Evolutionary conservation across 2,888 invertebrate species (phyloP).

Genomic region (Rhimphoctona megacephalus): DNA sequence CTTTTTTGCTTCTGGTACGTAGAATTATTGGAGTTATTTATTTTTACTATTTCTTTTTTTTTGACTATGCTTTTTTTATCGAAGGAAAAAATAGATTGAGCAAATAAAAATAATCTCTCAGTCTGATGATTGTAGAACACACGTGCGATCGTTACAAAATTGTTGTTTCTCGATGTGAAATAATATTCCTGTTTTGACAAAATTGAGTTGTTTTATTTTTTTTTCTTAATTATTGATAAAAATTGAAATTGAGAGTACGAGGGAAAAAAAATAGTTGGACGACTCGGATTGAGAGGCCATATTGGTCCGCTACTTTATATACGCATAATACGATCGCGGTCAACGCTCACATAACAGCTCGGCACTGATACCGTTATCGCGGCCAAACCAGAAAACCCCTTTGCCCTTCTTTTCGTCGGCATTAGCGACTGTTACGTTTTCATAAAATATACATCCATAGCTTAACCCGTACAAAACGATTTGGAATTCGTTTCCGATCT

Average conservation of each 20-base stretch:
- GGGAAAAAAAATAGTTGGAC: background rate
- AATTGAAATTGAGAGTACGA: background rate
- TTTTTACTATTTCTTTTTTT: too few species aligned
- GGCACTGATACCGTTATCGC: conserved; percentile 81
- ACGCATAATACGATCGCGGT: conserved; percentile 77
- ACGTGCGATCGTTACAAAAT: too few species aligned
- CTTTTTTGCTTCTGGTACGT: too few species aligned
- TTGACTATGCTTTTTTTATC: background rate
- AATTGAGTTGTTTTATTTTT: too few species aligned
- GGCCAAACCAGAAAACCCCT: conserved; percentile 26
- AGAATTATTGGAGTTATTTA: too few species aligned
- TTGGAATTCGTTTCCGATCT: conserved; percentile 79
- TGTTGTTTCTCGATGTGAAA: too few species aligned
- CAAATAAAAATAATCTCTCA: too few species aligned
- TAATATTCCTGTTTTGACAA: too few species aligned
- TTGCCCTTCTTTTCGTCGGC: conserved; percentile 25
- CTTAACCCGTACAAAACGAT: conserved; percentile 72
- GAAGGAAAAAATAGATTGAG: too few species aligned
- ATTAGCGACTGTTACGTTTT: conserved; percentile 33
- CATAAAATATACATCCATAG: background rate
- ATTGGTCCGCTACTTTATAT: conserved; percentile 69
- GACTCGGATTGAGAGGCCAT: conserved; percentile 8
- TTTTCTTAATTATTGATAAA: too few species aligned
- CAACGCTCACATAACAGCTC: conserved; percentile 79
- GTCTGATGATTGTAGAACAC: too few species aligned